These are phyloP conservation scores for Chaunax sp. DNA, from an alignment of 2,797 vertebrate genomes.

Conservation along the genomic window DNA sequence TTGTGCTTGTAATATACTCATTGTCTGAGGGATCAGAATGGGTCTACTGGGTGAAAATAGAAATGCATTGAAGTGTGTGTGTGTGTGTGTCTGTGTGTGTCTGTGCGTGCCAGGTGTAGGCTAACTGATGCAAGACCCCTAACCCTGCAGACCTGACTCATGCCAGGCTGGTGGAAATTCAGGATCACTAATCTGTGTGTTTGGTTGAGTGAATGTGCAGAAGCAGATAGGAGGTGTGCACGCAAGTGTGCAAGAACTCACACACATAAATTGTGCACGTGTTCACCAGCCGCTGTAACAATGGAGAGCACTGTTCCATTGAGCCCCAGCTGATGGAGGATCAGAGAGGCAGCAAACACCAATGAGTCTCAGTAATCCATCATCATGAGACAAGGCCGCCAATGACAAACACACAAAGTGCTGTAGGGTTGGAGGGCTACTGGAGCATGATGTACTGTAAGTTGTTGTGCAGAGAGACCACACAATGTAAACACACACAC, in stretches of 20 bases:
- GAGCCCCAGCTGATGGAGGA: slow-evolving; percentile 71
- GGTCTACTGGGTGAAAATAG: too few species aligned
- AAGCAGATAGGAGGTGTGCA: slow-evolving; percentile 32
- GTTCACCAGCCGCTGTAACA: slow-evolving; percentile 57
- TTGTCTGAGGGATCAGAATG: too few species aligned
- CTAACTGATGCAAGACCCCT: slow-evolving; percentile 61
- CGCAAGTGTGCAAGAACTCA: slow-evolving; percentile 11
- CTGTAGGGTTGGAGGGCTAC: slow-evolving; percentile 21
- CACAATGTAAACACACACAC: slow-evolving; percentile 36
- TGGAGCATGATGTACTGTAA: slow-evolving; percentile 37
- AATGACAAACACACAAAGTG: slow-evolving; percentile 39
- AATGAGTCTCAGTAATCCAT: slow-evolving; percentile 74
- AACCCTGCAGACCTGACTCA: slow-evolving; percentile 58
- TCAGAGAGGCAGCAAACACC: slow-evolving; percentile 68
- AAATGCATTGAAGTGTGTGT: too few species aligned
- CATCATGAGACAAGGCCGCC: slow-evolving; percentile 70
- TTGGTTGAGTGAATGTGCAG: slow-evolving; percentile 47
- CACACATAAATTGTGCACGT: slow-evolving; percentile 2
- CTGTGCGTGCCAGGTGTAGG: slow-evolving; percentile 34
- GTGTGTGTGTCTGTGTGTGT: slow-evolving; percentile 1
- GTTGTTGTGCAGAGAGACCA: slow-evolving; percentile 46
- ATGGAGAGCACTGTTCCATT: slow-evolving; percentile 72
- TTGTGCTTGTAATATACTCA: too few species aligned
- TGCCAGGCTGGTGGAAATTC: slow-evolving; percentile 59
- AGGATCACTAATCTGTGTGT: slow-evolving; percentile 73